phyloP scores from a whole-genome alignment of 2,888 invertebrate genomes.

The Euplexia lucipara region DNA sequence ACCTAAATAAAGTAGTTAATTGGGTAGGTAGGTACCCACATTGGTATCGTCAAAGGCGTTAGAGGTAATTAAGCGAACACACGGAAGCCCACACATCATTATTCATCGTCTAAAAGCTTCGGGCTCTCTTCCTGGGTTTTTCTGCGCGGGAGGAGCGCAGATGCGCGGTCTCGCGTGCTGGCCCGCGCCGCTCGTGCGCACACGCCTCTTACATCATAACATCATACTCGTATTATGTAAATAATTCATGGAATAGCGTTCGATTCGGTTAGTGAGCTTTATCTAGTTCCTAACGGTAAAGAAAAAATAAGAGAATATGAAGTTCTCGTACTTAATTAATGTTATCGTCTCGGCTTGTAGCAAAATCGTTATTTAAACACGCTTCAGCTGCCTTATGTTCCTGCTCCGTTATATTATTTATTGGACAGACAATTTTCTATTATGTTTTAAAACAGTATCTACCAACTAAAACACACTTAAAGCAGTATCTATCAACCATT shows the following conservation, averaged over 20 bases:
- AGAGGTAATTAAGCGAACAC: slow-evolving; percentile 79
- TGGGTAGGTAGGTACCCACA: slow-evolving; percentile 31
- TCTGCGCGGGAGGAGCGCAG: slow-evolving; percentile 71
- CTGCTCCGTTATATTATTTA: background rate
- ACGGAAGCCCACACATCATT: slow-evolving; percentile 84
- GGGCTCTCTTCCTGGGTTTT: slow-evolving; percentile 85
- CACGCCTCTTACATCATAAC: slow-evolving; percentile 80
- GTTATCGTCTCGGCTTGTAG: slow-evolving; percentile 18
- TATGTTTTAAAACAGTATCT: slow-evolving; percentile 6
- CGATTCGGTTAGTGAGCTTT: slow-evolving; percentile 75
- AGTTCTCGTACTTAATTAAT: slow-evolving; percentile 49
- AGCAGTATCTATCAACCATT: background rate
- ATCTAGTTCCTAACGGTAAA: slow-evolving; percentile 77
- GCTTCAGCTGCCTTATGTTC: slow-evolving; percentile 13
- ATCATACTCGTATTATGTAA: slow-evolving; percentile 69
- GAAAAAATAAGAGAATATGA: slow-evolving; percentile 26
- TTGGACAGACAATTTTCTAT: background rate
- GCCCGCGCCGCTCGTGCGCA: slow-evolving; percentile 80
- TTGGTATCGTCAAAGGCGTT: slow-evolving; percentile 54
- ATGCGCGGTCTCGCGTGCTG: slow-evolving; percentile 75
- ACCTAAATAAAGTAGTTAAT: slow-evolving; percentile 54
- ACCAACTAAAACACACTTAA: background rate
- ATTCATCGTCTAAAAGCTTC: slow-evolving; percentile 80
- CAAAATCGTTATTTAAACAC: slow-evolving; percentile 25
- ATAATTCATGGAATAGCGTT: slow-evolving; percentile 70